Conservation (phyloP, 2,113 vertebrate genomes). For the Coturnix japonica region DNA sequence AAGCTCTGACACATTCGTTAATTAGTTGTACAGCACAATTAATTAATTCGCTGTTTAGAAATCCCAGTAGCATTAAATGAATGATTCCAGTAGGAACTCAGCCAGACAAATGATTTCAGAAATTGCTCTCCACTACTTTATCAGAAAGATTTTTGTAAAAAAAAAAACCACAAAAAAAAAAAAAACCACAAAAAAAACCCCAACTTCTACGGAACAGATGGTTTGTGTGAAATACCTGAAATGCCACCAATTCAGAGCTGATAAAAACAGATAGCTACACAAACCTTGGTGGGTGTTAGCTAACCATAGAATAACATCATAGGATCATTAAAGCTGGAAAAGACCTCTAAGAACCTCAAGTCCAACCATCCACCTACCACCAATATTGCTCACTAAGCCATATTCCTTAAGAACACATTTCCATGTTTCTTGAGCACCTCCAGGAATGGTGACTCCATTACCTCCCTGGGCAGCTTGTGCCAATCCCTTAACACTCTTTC, state of each 20-base stretch:
- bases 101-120: not conserved
- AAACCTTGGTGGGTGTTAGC: not conserved
- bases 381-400: too few relatives aligned
- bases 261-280: constrained; percentile 3
- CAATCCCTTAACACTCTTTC: too few relatives aligned
- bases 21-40: not conserved
- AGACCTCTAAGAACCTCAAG: too few relatives aligned
- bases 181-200: too few relatives aligned
- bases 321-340: too few relatives aligned
- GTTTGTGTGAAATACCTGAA: constrained; percentile 25
- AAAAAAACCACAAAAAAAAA: not conserved
- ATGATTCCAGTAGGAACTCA: constrained; percentile 17
- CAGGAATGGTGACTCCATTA: too few relatives aligned
- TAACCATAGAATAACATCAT: not conserved
- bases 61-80: constrained; percentile 29
- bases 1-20: not conserved
- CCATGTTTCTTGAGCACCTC: too few relatives aligned
- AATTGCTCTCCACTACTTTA: not conserved
- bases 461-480: too few relatives aligned
- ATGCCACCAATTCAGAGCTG: not conserved
- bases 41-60: constrained; percentile 32
- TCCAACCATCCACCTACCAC: too few relatives aligned
- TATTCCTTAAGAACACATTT: too few relatives aligned
- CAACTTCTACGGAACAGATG: constrained; percentile 31
- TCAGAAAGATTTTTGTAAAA: not conserved